These are phyloP conservation scores for Paguma larvata DNA, from an alignment of 2,797 vertebrate species.

Conservation along the genomic window DNA sequence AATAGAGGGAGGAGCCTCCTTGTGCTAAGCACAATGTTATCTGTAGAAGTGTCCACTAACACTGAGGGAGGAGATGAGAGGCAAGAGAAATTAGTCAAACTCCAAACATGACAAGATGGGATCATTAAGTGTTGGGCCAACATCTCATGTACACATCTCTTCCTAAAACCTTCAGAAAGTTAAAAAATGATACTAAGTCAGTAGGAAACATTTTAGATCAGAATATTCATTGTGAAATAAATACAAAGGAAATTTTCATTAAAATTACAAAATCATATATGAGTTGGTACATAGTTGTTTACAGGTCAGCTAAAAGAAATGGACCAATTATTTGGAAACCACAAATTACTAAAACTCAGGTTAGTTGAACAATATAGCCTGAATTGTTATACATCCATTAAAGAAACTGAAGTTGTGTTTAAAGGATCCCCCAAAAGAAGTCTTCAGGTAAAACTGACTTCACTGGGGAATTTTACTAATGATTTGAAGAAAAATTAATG, in stretches of 20 bases:
- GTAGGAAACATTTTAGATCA: not conserved
- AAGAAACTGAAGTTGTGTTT: not conserved
- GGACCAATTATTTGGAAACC: not conserved
- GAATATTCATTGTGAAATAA: not conserved
- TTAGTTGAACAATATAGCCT: not conserved
- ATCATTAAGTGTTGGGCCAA: not conserved
- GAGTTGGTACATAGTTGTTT: not conserved
- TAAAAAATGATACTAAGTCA: not conserved
- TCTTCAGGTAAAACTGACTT: not conserved
- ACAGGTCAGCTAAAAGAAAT: not conserved
- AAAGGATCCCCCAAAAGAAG: not conserved
- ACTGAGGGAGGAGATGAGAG: not conserved
- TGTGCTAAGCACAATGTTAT: not conserved
- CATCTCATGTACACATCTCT: not conserved
- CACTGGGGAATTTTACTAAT: not conserved
- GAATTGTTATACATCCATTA: not conserved
- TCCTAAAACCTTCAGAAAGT: not conserved
- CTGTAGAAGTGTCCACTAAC: not conserved
- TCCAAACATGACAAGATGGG: not conserved
- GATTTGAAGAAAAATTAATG: conserved; percentile 3
- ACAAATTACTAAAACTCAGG: not conserved
- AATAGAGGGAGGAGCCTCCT: not conserved
- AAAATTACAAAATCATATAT: not conserved
- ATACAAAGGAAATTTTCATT: not conserved
- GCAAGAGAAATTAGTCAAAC: not conserved